These are phyloP conservation scores for Gymnogyps californianus DNA, from an alignment of 2,113 vertebrate genomes.

Conservation along the genomic window DNA sequence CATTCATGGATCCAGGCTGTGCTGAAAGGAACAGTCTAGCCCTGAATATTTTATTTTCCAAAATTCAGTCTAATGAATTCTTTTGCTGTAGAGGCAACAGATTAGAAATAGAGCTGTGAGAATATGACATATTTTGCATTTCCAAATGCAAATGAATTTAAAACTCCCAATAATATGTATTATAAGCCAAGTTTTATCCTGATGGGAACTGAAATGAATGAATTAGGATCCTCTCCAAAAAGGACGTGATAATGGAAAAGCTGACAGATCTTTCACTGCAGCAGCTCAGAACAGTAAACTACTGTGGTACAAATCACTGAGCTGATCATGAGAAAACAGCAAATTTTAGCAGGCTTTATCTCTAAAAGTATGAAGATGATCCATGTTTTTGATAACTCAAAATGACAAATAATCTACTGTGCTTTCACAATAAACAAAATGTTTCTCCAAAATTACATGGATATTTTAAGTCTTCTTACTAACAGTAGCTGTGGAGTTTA, in stretches of 20 bases:
- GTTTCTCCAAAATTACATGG: not conserved
- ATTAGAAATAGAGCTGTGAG: not conserved
- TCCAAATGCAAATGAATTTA: not conserved
- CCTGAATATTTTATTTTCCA: constrained; percentile 16
- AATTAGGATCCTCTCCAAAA: not conserved
- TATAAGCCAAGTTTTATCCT: not conserved
- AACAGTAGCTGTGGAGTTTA: not conserved
- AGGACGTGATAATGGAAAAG: not conserved
- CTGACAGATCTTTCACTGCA: not conserved
- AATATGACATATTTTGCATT: constrained; percentile 4
- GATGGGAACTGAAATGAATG: not conserved
- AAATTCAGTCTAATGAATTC: constrained; percentile 4
- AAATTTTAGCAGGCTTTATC: not conserved
- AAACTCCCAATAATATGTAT: not conserved
- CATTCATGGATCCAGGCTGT: not conserved
- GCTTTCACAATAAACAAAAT: not conserved
- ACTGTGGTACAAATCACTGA: not conserved
- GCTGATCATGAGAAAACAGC: not conserved
- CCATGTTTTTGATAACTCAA: not conserved
- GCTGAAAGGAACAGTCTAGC: constrained; percentile 18
- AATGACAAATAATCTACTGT: not conserved
- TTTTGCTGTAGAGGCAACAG: not conserved
- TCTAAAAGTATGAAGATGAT: not conserved
- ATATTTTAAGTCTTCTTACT: not conserved
- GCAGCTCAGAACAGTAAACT: not conserved